phyloP scores from a whole-genome alignment of 2,888 invertebrate species.

The Drosophila macrothrix region DNA sequence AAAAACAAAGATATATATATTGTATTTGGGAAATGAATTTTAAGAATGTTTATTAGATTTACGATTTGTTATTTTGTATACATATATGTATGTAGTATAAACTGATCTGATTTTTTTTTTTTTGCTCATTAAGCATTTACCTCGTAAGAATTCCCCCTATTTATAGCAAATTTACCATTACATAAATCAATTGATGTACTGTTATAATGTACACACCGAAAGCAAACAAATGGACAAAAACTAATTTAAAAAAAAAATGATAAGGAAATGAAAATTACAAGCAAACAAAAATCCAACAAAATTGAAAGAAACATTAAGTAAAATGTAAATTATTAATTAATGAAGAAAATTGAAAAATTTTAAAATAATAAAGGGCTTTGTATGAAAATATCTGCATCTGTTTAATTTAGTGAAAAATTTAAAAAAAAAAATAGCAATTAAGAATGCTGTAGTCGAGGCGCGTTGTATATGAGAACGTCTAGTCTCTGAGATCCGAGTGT shows the following conservation, averaged over 20 bases:
- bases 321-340: slow-evolving; percentile 77
- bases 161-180: slow-evolving; percentile 80
- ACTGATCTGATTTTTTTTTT: slow-evolving; percentile 69
- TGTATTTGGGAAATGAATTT: slow-evolving; percentile 78
- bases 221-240: slow-evolving; percentile 31
- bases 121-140: slow-evolving; percentile 80
- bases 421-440: background rate
- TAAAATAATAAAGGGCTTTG: slow-evolving; percentile 82
- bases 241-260: slow-evolving; percentile 30
- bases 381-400: slow-evolving; percentile 55
- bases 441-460: background rate
- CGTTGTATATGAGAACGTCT: background rate
- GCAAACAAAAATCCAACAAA: slow-evolving; percentile 28
- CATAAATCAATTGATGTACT: slow-evolving; percentile 73
- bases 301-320: slow-evolving; percentile 44
- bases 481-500: no score
- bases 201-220: slow-evolving; percentile 72
- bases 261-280: slow-evolving; percentile 35
- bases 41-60: slow-evolving; percentile 79
- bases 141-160: slow-evolving; percentile 76
- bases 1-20: slow-evolving; percentile 4
- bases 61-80: slow-evolving; percentile 80
- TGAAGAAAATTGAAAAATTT: slow-evolving; percentile 73
- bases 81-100: slow-evolving; percentile 76
- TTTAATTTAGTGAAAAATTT: background rate